Evolutionary conservation across 2,797 vertebrate genomes (phyloP).

Genomic region (Rhincodon typus): DNA sequence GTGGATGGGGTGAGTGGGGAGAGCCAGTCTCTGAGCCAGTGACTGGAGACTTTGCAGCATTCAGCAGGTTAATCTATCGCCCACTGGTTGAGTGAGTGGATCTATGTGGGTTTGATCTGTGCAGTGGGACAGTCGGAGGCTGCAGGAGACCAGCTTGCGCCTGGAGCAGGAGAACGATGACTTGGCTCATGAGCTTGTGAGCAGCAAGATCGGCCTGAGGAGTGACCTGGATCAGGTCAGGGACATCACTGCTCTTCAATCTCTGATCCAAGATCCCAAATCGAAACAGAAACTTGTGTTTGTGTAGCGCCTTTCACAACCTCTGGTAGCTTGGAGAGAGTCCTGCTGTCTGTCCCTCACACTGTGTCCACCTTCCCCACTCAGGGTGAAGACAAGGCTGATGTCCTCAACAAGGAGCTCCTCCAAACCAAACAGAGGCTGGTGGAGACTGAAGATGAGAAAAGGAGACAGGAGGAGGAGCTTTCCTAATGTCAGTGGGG

Average conservation of each 20-base stretch:
- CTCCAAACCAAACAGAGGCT: conserved; percentile 89
- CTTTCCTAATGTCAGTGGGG: not conserved
- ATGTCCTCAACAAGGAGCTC: conserved; percentile 93
- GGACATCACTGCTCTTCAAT: not conserved
- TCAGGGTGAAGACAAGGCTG: conserved; percentile 94
- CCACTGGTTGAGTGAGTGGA: not conserved
- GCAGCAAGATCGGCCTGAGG: conserved; percentile 92
- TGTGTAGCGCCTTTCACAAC: too few relatives aligned
- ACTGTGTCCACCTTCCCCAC: not conserved
- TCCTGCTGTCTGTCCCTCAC: not conserved
- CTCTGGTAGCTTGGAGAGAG: too few relatives aligned
- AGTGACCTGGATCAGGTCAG: conserved; percentile 92
- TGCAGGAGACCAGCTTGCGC: conserved; percentile 96
- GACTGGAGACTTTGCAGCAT: too few relatives aligned
- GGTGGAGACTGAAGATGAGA: conserved; percentile 93
- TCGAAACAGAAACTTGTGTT: too few relatives aligned
- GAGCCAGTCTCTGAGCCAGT: too few relatives aligned
- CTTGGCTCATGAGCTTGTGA: conserved; percentile 93
- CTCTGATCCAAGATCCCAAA: not conserved
- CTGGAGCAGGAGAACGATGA: conserved; percentile 97
- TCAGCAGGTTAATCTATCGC: not conserved
- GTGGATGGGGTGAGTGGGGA: too few relatives aligned
- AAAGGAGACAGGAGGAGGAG: conserved; percentile 88
- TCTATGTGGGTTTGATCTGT: conserved; percentile 38
- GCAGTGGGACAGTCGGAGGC: conserved; percentile 88